phyloP scores from a whole-genome alignment of 2,888 invertebrate species.

The Chalcosyrphus nemorum region DNA sequence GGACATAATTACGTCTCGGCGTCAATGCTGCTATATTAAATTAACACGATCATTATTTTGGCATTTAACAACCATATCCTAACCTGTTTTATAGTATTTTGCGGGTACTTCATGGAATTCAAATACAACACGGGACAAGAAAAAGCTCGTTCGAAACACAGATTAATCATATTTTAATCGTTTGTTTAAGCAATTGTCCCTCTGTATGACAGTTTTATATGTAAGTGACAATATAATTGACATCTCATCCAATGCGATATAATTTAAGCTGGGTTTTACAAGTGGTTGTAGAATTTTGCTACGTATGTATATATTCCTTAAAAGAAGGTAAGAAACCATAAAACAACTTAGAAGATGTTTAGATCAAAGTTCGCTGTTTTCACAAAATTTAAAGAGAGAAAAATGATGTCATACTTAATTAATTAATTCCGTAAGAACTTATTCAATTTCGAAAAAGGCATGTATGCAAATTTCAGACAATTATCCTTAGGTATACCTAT shows the following conservation, averaged over 20 bases:
- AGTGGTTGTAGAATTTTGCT: no score
- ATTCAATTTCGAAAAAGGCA: no score
- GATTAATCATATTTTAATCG: not conserved
- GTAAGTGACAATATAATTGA: not conserved
- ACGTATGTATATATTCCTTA: no score
- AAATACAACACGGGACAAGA: not conserved
- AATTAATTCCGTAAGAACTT: no score
- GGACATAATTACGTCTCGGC: not conserved
- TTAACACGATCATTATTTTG: not conserved
- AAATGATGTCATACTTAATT: no score
- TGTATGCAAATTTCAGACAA: no score
- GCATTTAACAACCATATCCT: not conserved
- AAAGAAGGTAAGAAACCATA: no score
- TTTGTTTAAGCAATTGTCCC: not conserved
- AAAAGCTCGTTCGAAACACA: not conserved
- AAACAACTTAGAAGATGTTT: not conserved
- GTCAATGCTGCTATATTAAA: not conserved
- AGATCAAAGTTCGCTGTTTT: not conserved
- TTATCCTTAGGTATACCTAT: no score
- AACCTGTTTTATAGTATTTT: constrained; percentile 3
- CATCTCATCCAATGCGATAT: no score
- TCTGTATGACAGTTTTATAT: not conserved
- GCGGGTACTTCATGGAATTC: not conserved
- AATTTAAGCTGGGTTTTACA: not conserved
- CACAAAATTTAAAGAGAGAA: no score